A percentile compares a stretch with the other conserved stretches of the same genome.
Evolutionary conservation across 2,888 invertebrate species (phyloP).

Genomic region (Epistrophella euchroma): DNA sequence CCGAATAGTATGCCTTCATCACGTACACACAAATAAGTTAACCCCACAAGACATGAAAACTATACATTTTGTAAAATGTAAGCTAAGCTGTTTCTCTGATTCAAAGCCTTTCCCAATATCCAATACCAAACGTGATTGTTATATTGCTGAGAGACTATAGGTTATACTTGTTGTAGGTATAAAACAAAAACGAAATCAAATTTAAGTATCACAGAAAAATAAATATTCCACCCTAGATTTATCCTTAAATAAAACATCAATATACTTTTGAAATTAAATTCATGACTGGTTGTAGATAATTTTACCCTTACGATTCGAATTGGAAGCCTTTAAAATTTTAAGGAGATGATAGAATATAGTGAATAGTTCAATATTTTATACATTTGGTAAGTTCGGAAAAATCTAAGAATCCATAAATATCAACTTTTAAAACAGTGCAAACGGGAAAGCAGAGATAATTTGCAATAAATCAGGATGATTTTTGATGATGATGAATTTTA

Average conservation of each 20-base stretch:
- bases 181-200: too few species aligned
- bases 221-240: background rate
- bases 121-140: constrained; percentile 21
- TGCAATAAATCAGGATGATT: too few species aligned
- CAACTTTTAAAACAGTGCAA: too few species aligned
- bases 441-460: too few species aligned
- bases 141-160: background rate
- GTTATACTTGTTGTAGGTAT: too few species aligned
- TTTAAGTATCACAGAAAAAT: background rate
- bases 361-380: too few species aligned
- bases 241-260: background rate
- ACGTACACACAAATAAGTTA: constrained; percentile 2
- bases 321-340: background rate
- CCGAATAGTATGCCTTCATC: background rate
- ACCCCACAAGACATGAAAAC: background rate
- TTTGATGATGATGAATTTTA: too few species aligned
- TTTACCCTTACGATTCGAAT: too few species aligned
- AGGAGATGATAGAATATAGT: background rate
- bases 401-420: too few species aligned
- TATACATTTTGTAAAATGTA: background rate
- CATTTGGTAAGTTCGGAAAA: too few species aligned
- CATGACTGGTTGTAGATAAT: background rate
- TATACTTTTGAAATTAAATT: background rate
- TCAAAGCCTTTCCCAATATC: background rate
- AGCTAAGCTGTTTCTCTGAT: background rate